Evolutionary conservation across 2,113 vertebrate genomes (phyloP).

Genomic region (Rhinoderma darwinii): DNA sequence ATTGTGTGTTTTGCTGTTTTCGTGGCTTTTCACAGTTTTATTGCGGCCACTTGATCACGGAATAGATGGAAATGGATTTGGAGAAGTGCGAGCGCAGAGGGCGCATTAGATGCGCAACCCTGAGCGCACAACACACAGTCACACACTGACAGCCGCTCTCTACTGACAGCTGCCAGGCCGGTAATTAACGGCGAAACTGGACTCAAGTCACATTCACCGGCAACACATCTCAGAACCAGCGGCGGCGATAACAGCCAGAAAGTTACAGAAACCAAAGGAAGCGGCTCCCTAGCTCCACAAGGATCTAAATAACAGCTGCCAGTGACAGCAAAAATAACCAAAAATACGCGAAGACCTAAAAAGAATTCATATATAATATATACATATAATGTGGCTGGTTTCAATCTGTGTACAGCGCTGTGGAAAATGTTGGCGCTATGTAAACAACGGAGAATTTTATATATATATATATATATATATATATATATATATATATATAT

Average conservation of each 20-base stretch:
- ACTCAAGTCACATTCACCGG: background rate
- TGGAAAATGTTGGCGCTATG: too few species aligned
- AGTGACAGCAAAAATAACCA: too few species aligned
- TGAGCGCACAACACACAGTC: background rate
- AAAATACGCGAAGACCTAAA: too few species aligned
- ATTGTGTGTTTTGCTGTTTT: constrained; percentile 79
- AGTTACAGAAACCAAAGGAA: background rate
- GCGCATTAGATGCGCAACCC: background rate
- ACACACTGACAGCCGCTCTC: background rate
- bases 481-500: too few species aligned
- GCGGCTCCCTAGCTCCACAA: background rate
- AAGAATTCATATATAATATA: too few species aligned
- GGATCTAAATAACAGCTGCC: too few species aligned
- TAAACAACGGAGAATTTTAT: too few species aligned
- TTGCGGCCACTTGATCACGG: constrained; percentile 85
- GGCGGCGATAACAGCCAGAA: too few species aligned
- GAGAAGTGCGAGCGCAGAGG: constrained; percentile 62
- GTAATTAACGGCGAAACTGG: background rate
- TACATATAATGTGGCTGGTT: too few species aligned
- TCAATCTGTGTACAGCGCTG: too few species aligned
- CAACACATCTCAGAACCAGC: too few species aligned
- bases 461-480: too few species aligned
- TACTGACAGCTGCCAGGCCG: background rate
- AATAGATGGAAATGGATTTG: constrained; percentile 65
- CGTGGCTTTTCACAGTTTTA: constrained; percentile 75